Conservation (phyloP, 2,113 vertebrate genomes). For the Andinoacara biseriatus region DNA sequence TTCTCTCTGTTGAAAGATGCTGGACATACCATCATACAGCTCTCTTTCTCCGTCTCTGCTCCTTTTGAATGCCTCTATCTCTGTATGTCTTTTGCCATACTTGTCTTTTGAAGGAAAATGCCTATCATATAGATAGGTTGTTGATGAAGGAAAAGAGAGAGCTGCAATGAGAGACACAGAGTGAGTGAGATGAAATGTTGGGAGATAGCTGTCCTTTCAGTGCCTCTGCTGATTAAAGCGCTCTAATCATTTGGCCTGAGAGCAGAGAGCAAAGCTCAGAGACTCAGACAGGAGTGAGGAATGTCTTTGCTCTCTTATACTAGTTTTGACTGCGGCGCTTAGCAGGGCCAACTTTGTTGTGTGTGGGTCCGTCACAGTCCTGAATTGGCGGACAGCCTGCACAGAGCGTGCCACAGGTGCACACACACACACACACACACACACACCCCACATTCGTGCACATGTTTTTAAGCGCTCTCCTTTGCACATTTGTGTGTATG, state of each 20-base stretch:
- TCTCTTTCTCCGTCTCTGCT: slow-evolving; percentile 44
- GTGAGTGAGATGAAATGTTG: slow-evolving; percentile 78
- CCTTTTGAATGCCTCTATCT: slow-evolving; percentile 57
- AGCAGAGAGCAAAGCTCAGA: slow-evolving; percentile 70
- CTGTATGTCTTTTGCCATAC: slow-evolving; percentile 40
- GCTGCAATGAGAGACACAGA: slow-evolving; percentile 58
- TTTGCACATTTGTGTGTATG: slow-evolving; percentile 19
- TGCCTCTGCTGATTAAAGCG: slow-evolving; percentile 76
- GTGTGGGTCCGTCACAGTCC: slow-evolving; percentile 13
- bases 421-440: background rate
- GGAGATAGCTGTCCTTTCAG: slow-evolving; percentile 79
- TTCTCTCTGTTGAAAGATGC: slow-evolving; percentile 76
- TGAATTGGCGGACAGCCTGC: slow-evolving; percentile 22
- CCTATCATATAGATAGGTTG: slow-evolving; percentile 67
- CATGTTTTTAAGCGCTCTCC: slow-evolving; percentile 10
- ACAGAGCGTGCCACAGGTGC: slow-evolving; percentile 61
- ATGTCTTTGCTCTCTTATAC: slow-evolving; percentile 76
- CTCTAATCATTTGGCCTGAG: slow-evolving; percentile 78
- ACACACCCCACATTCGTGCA: background rate
- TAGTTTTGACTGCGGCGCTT: slow-evolving; percentile 57
- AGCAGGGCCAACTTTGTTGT: slow-evolving; percentile 53
- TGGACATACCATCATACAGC: slow-evolving; percentile 63
- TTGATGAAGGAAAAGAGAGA: slow-evolving; percentile 63
- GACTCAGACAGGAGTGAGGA: slow-evolving; percentile 55
- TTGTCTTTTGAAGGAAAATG: slow-evolving; percentile 66